Conservation (phyloP, 2,113 vertebrate genomes). For the Dipodomys spectabilis region DNA sequence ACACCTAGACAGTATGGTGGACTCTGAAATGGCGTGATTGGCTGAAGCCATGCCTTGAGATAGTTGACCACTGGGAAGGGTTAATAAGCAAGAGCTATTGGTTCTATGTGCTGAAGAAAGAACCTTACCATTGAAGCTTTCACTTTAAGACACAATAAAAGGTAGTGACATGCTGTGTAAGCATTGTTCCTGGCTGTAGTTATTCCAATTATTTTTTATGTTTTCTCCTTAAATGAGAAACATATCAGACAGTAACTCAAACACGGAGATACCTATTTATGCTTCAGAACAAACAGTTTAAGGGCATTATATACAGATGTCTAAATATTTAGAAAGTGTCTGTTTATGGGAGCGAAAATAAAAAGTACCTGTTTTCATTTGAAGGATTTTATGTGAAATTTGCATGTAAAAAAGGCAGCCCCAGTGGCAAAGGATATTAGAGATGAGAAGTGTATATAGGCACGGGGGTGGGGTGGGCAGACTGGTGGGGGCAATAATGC, state of each 20-base stretch:
- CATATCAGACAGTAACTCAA: constrained; percentile 88
- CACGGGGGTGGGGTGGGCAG: constrained; percentile 33
- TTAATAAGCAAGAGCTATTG: constrained; percentile 52
- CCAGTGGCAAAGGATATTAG: constrained; percentile 80
- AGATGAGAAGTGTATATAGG: constrained; percentile 75
- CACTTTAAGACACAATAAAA: constrained; percentile 83
- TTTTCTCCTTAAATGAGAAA: constrained; percentile 85
- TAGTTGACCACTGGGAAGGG: neutral
- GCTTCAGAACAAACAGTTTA: constrained; percentile 91
- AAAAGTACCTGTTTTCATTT: constrained; percentile 90
- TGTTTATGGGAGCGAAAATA: constrained; percentile 88
- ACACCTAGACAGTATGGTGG: neutral
- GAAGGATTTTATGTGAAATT: constrained; percentile 86
- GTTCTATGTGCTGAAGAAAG: neutral
- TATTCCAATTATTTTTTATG: constrained; percentile 86
- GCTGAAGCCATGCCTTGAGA: neutral
- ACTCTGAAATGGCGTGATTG: neutral
- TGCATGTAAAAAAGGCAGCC: constrained; percentile 77
- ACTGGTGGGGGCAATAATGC: constrained; percentile 23
- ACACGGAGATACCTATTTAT: constrained; percentile 91
- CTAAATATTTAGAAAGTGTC: constrained; percentile 91
- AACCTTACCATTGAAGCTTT: constrained; percentile 65
- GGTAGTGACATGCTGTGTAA: constrained; percentile 83
- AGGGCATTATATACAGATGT: constrained; percentile 90
- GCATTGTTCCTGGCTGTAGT: constrained; percentile 83